These are phyloP conservation scores for Dicrostonyx torquatus DNA, from an alignment of 2,797 vertebrate genomes.

Conservation along the genomic window DNA sequence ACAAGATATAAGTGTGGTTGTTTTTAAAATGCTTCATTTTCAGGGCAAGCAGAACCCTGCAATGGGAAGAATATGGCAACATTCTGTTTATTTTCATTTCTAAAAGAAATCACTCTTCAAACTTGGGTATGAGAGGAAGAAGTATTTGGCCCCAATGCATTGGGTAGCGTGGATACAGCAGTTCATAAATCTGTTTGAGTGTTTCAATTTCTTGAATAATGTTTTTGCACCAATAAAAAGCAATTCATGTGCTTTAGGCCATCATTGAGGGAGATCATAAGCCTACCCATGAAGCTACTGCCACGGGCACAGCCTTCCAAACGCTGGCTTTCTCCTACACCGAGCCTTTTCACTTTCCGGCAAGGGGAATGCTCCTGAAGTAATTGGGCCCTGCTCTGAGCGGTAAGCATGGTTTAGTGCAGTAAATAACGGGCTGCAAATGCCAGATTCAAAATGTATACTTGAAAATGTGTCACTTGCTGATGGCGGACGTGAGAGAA, in stretches of 20 bases:
- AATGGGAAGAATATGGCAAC: background rate
- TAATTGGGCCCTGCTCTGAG: background rate
- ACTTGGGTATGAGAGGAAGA: slow-evolving; percentile 20
- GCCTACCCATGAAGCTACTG: background rate
- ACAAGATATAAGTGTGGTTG: background rate
- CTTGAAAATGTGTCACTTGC: background rate
- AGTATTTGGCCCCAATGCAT: background rate
- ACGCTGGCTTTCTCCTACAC: background rate
- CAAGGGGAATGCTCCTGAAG: background rate
- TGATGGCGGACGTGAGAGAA: background rate
- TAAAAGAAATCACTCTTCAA: slow-evolving; percentile 49
- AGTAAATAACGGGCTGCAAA: background rate
- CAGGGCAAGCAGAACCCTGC: background rate
- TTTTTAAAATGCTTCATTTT: slow-evolving; percentile 29
- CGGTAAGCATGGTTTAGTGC: background rate
- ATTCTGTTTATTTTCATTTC: slow-evolving; percentile 18
- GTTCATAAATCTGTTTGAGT: background rate
- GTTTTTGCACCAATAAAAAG: slow-evolving; percentile 32
- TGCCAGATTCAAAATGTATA: background rate
- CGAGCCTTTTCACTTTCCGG: background rate
- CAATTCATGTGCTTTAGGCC: background rate
- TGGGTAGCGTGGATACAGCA: background rate
- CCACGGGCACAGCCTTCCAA: background rate
- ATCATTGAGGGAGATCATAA: slow-evolving; percentile 11
- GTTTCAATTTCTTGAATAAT: slow-evolving; percentile 37